Evolutionary conservation across 1,140 invertebrate genomes (phyloP).

Genomic region (Lamellibrachia luymesi): DNA sequence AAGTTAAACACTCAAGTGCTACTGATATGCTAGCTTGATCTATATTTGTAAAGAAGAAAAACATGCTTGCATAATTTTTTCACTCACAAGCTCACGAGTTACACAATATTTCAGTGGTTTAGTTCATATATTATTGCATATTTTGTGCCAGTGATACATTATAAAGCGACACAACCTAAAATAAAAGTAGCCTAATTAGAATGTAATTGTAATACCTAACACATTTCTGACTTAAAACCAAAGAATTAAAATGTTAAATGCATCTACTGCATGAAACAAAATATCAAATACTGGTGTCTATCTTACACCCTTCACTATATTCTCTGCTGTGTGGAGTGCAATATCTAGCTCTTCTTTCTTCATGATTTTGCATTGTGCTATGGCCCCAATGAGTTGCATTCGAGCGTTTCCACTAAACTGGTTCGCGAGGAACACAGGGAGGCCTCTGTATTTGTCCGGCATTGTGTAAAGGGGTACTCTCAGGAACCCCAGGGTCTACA

Average conservation of each 20-base stretch:
- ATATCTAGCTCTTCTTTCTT: not conserved
- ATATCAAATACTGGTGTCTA: not conserved
- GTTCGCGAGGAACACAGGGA: constrained; percentile 61
- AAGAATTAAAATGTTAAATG: not conserved
- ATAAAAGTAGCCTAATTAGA: no score
- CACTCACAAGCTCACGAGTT: no score
- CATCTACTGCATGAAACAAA: not conserved
- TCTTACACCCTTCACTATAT: not conserved
- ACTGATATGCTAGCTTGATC: no score
- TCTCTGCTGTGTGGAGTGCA: not conserved
- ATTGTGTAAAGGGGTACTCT: constrained; percentile 62
- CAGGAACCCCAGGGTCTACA: constrained; percentile 57
- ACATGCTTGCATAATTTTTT: no score
- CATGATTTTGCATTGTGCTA: not conserved
- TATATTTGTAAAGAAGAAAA: no score
- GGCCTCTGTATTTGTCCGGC: constrained; percentile 59
- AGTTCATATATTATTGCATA: no score
- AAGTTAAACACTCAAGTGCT: no score
- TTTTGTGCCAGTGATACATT: no score
- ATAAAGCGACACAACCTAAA: no score
- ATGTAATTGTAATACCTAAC: no score
- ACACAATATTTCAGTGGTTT: no score
- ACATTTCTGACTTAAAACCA: not conserved
- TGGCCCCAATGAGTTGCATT: constrained; percentile 48
- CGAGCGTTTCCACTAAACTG: constrained; percentile 60